Evolutionary conservation across 2,797 vertebrate species (phyloP), one percentile per base, ranked within the genome.

Genomic region (Coccyzus lansbergi): DNA sequence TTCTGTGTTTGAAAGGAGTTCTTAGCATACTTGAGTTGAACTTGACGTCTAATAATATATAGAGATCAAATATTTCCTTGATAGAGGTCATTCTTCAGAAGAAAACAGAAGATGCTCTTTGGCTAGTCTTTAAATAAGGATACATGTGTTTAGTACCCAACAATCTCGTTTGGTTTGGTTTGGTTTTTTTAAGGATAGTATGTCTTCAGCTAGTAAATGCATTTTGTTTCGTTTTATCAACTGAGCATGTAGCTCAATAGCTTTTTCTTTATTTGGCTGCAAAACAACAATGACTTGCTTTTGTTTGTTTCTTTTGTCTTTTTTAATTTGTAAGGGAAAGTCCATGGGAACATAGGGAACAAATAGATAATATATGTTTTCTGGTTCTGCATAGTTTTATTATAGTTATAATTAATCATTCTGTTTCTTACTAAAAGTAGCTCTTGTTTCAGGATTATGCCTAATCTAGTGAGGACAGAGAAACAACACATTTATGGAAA

Each of bases 361-460:
- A 92, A 90, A 65, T 68, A 31, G 6, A 75, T 58, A 5, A 29
- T 28, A 29, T 58, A 16, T 17, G n/a, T 62, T 77, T 94, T 78
- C 58, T 85, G 20, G 29, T 58, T 53, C 38, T 71, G 62, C 46
- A 44, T 28, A 29, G 16, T 86, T 93, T 86, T 87, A 81, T 88
- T 88, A 51, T 79, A 34, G 71, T 89, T 87, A 58, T 81, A 92
- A 89, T 83, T 91, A 91, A 60, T 89, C 33, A 33, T 92, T 89
- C 58, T 88, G 21, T 67, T 91, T 91, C 40, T 58, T 75, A 80
- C 36, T 38, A 83, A 72, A 86, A 68, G 58, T 75, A 93, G 53
- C 36, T 91, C 34, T 89, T 85, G 33, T 86, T 90, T 87, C 79
- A 89, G 44, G 85, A 83, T 83, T 89, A 65, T 18, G 68, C 22